Percentiles rank a stretch among this genome's conserved stretches.
phyloP scores from a whole-genome alignment of 2,888 invertebrate species.

The Sphaeridia pumilis region DNA sequence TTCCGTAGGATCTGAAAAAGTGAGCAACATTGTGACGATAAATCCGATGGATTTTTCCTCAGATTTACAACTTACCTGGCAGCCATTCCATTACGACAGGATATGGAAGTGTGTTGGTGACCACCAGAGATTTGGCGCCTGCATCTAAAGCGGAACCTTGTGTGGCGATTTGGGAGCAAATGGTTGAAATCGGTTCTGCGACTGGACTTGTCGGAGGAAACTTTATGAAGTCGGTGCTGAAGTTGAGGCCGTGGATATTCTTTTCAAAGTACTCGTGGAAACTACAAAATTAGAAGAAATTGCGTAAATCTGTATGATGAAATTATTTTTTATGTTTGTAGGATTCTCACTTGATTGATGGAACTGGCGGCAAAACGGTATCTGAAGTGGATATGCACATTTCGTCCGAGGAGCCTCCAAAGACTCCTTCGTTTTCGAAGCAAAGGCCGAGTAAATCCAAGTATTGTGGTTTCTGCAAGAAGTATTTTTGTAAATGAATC shows the following conservation, averaged over 20 bases:
- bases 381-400: conserved; percentile 18
- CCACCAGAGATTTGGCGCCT: conserved; percentile 6
- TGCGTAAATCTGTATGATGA: background rate
- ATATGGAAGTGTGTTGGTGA: conserved; percentile 23
- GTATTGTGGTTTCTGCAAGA: conserved; percentile 19
- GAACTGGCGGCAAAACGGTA: conserved; percentile 19
- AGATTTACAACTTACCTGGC: conserved; percentile 14
- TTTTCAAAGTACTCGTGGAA: conserved; percentile 20
- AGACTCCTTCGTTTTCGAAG: conserved; percentile 21
- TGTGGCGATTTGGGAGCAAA: background rate
- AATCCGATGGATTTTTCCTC: background rate
- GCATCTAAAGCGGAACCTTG: background rate
- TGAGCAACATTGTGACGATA: background rate
- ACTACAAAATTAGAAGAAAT: conserved; percentile 6
- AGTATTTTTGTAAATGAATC: background rate
- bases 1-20: conserved; percentile 19
- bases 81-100: conserved; percentile 26
- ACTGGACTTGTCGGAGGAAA: conserved; percentile 16
- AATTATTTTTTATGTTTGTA: background rate
- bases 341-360: conserved; percentile 16
- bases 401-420: conserved; percentile 16
- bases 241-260: conserved; percentile 19
- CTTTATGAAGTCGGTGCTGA: conserved; percentile 18
- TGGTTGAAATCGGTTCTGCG: background rate
- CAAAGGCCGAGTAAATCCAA: conserved; percentile 25